Percentiles rank a stretch among this genome's conserved stretches.
phyloP scores from a whole-genome alignment of 2,113 vertebrate species.

The Macheiramphus alcinus region DNA sequence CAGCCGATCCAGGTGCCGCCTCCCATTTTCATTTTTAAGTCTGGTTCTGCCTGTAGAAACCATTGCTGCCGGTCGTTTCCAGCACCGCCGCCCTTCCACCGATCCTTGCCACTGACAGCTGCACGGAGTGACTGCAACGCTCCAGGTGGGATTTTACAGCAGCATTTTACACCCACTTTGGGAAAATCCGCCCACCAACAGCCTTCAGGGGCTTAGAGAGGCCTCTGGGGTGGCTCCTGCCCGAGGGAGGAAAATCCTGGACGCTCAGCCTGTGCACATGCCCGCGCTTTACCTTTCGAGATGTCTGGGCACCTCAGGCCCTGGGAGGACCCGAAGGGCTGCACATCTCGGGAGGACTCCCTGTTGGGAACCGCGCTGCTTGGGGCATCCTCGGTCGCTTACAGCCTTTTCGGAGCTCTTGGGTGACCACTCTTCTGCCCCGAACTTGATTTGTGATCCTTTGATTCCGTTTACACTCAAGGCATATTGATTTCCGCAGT shows the following conservation, averaged over 20 bases:
- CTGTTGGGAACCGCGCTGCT: too few species aligned
- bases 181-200: background rate
- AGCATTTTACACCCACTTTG: background rate
- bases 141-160: background rate
- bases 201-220: background rate
- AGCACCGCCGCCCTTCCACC: accelerated
- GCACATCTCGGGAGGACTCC: background rate
- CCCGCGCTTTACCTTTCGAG: accelerated
- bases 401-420: background rate
- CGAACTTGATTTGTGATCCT: background rate
- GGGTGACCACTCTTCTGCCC: background rate
- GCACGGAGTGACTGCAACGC: background rate
- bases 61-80: background rate
- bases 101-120: background rate
- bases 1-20: accelerated
- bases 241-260: background rate
- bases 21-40: background rate
- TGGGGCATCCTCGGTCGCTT: background rate
- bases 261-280: background rate
- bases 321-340: background rate
- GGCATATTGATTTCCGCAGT: background rate
- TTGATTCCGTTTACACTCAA: background rate
- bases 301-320: background rate
- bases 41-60: background rate
- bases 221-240: background rate